A percentile compares a stretch with the other conserved stretches of the same genome.
Conservation (phyloP, 2,888 invertebrate species). For the Chironomus riparius region DNA sequence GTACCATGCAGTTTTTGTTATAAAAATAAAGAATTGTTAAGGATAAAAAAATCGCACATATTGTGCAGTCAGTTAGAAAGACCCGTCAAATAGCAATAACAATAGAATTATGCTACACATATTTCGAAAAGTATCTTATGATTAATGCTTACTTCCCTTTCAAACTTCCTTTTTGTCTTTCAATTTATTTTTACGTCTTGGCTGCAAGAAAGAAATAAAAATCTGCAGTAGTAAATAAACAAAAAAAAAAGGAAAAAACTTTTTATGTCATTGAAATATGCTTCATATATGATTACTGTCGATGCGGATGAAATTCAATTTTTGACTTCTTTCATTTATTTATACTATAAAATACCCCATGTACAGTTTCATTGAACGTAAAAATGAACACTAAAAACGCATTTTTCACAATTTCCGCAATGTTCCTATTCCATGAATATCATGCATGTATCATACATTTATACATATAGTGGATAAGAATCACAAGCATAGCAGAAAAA, state of each 20-base stretch:
- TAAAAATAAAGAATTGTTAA: no score
- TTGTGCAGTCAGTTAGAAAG: background rate
- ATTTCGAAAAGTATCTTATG: background rate
- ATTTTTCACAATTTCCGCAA: slow-evolving; percentile 12
- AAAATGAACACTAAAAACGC: slow-evolving; percentile 5
- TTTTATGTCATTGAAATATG: background rate
- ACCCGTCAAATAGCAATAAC: background rate
- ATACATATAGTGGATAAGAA: no score
- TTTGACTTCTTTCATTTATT: background rate
- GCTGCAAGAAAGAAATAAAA: background rate
- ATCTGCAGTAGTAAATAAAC: background rate
- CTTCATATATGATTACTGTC: background rate
- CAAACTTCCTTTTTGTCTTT: background rate
- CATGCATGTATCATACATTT: no score
- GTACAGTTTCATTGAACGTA: background rate
- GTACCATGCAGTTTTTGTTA: no score
- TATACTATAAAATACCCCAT: background rate
- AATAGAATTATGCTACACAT: background rate
- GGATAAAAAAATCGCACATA: background rate
- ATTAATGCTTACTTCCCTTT: background rate
- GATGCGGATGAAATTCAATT: slow-evolving; percentile 6
- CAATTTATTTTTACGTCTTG: background rate
- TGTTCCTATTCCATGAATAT: background rate
- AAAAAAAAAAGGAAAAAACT: background rate
- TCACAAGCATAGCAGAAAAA: background rate